These are phyloP conservation scores for Glaucidium brasilianum DNA, from an alignment of 2,113 vertebrate genomes.

Conservation along the genomic window DNA sequence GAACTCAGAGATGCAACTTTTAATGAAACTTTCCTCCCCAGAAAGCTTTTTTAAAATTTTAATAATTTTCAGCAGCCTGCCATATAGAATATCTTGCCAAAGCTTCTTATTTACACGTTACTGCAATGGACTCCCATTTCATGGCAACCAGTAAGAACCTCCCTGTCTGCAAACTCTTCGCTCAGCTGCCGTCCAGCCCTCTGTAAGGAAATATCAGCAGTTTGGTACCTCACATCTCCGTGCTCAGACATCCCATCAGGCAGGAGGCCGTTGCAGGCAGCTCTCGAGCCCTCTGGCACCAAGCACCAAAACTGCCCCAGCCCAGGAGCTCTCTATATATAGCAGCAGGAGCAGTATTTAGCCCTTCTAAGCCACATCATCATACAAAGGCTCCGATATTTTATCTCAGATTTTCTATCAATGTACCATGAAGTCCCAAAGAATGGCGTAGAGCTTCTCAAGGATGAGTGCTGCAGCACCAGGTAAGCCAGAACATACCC, in stretches of 20 bases:
- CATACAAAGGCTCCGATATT: not conserved
- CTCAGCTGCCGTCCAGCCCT: not conserved
- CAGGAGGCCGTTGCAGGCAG: too few species aligned
- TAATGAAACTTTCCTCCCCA: slow-evolving; percentile 60
- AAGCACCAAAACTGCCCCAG: accelerated
- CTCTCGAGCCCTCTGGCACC: not conserved
- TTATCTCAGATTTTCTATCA: not conserved
- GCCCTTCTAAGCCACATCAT: not conserved
- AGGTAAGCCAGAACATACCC: not conserved
- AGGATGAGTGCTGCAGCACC: accelerated
- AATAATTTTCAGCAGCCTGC: slow-evolving; percentile 29
- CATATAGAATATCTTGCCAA: not conserved
- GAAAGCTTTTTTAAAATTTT: slow-evolving; percentile 18
- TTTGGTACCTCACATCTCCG: accelerated
- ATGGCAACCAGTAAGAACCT: not conserved
- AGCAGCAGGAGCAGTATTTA: not conserved
- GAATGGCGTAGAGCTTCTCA: not conserved
- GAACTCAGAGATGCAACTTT: slow-evolving; percentile 55
- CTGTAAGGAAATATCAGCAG: accelerated
- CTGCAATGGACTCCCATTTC: not conserved
- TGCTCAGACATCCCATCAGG: not conserved
- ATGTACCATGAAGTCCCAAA: not conserved
- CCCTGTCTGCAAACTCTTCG: not conserved
- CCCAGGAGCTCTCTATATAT: accelerated
- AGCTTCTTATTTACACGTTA: not conserved